These are phyloP conservation scores for Mya arenaria DNA, from an alignment of 1,140 invertebrate genomes.

Conservation along the genomic window DNA sequence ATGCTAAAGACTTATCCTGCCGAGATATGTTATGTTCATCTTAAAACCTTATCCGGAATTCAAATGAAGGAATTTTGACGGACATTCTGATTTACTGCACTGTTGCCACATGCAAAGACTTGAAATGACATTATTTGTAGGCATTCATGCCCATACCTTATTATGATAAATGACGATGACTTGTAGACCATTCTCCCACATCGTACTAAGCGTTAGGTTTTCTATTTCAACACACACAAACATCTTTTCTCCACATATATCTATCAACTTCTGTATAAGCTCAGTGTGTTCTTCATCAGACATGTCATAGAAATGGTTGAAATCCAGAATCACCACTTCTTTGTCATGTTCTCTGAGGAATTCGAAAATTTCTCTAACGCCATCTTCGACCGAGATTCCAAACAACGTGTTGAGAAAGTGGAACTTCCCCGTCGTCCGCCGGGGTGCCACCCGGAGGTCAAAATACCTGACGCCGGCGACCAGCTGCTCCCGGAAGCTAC, in stretches of 20 bases:
- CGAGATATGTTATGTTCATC: neutral
- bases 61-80: no score
- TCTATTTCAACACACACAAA: conserved; percentile 84
- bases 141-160: no score
- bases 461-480: conserved; percentile 89
- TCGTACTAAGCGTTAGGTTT: conserved; percentile 84
- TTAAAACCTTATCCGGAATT: neutral
- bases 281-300: no score
- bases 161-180: conserved; percentile 86
- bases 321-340: conserved; percentile 90
- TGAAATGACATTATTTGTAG: no score
- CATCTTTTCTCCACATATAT: conserved; percentile 86
- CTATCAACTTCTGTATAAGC: no score
- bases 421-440: conserved; percentile 83
- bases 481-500: conserved; percentile 86
- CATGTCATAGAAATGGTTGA: no score
- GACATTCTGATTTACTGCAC: no score
- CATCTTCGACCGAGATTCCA: conserved; percentile 85
- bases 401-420: conserved; percentile 90
- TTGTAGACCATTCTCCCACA: conserved; percentile 85
- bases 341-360: conserved; percentile 86
- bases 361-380: conserved; percentile 84
- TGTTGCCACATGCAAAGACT: neutral
- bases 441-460: conserved; percentile 87
- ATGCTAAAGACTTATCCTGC: neutral